phyloP scores from a whole-genome alignment of 2,797 vertebrate genomes.

The Notolepis coatsorum region DNA sequence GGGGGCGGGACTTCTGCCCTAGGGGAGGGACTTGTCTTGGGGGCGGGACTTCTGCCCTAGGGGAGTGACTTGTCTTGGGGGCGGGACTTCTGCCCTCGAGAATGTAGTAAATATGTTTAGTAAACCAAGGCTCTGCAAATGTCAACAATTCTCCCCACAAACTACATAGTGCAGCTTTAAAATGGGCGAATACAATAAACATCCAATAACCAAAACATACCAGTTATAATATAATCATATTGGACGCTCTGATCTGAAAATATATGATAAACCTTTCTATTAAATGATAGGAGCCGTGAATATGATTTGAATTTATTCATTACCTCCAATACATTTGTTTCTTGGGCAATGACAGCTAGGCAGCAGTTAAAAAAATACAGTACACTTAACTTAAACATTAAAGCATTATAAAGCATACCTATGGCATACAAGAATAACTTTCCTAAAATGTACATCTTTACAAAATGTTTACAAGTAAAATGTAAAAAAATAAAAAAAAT shows the following conservation, averaged over 20 bases:
- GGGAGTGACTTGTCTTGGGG: too few relatives aligned
- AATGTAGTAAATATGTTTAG: too few relatives aligned
- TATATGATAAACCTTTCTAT: not conserved
- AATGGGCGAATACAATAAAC: too few relatives aligned
- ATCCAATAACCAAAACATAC: too few relatives aligned
- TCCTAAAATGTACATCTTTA: constrained; percentile 87
- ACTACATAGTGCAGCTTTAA: too few relatives aligned
- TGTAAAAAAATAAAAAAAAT: constrained; percentile 60
- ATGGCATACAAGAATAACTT: constrained; percentile 80
- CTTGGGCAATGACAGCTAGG: constrained; percentile 79
- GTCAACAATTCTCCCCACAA: too few relatives aligned
- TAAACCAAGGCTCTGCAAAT: too few relatives aligned
- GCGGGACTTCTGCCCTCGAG: too few relatives aligned
- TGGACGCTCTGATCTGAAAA: not conserved
- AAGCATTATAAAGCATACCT: constrained; percentile 78
- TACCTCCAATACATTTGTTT: constrained; percentile 77
- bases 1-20: too few relatives aligned
- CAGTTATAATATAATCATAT: too few relatives aligned
- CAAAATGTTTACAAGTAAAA: constrained; percentile 84
- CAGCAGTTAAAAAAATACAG: constrained; percentile 84
- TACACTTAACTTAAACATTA: constrained; percentile 82
- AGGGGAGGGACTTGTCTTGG: too few relatives aligned
- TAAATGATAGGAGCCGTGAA: constrained; percentile 22
- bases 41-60: too few relatives aligned
- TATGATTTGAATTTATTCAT: constrained; percentile 81